Base-by-base conservation (phyloP, 2,888 invertebrate genomes). In the Hemithea aestivaria region DNA sequence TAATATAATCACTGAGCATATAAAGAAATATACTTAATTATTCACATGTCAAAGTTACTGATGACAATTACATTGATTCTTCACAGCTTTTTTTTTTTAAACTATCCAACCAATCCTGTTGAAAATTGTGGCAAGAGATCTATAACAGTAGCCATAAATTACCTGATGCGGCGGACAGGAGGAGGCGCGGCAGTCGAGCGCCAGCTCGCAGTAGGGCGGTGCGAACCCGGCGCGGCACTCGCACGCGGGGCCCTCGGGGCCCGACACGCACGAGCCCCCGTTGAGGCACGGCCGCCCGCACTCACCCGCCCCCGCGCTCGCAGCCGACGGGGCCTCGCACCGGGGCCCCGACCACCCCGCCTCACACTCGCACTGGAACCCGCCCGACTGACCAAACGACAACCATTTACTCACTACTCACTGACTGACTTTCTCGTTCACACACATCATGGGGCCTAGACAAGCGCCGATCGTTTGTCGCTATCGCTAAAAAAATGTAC, bases 351-450 rank as follows among this genome's bases (percentile, higher is more conserved):
- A 75, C 91, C 92, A 94, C 45, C 94, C 94, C 43, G 87, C 66
- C 67, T 89, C 88, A 68, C 94, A 94, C 57, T 89, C 89, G 87
- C 94, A 95, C 61, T 88, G 89, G 82, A 90, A 91, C 0, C 83
- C 81, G 21, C 48, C 58, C 34, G 68, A 47, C 83, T 82, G 60
- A 9, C 3, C n/a, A 22, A 10, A 20, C 20, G 10, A 29, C n/a
- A 27, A 10, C 9, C 21, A 2, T 8, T 2, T 9, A 16, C 7
- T 25, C 7, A n/a, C 26, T 7, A 23, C 10, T 7, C 10, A 8
- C 22, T 8, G 8, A 22, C 21, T 12, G n/a, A n/a, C n/a, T n/a
- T n/a, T n/a, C n/a, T n/a, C n/a, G n/a, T n/a, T n/a, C n/a, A n/a
- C n/a, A 1, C 28, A 21, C 29, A 5, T 12, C 3, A 6, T n/a